These are phyloP conservation scores for Notiomystis cincta DNA, from an alignment of 2,113 vertebrate genomes.

Conservation along the genomic window DNA sequence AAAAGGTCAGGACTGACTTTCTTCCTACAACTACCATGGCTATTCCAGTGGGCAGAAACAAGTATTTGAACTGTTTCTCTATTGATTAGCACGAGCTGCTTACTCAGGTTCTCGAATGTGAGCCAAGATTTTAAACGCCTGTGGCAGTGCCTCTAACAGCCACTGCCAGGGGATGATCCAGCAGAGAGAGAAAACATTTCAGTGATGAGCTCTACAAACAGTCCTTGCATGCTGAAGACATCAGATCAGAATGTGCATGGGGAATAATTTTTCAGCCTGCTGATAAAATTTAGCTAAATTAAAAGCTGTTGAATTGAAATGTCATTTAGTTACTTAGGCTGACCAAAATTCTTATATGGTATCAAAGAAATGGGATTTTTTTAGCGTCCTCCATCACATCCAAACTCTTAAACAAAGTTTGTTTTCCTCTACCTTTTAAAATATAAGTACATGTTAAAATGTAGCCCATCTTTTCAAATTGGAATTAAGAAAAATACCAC, in stretches of 20 bases:
- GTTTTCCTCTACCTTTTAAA: background rate
- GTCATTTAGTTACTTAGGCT: background rate
- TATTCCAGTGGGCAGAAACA: background rate
- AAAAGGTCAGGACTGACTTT: background rate
- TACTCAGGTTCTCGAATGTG: background rate
- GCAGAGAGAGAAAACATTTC: background rate
- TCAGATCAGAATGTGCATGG: background rate
- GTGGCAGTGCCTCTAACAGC: background rate
- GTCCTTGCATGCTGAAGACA: background rate
- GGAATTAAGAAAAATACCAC: background rate
- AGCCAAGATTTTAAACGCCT: background rate
- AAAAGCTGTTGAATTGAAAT: background rate
- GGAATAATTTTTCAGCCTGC: background rate
- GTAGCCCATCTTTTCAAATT: background rate
- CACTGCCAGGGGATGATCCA: background rate
- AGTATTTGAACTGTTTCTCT: background rate
- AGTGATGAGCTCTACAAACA: background rate
- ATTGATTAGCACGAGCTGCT: background rate
- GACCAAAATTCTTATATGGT: background rate
- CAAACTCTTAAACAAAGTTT: background rate
- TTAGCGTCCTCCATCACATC: background rate
- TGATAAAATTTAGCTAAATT: background rate
- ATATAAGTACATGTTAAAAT: background rate
- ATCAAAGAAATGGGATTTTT: background rate
- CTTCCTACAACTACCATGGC: background rate